These are phyloP conservation scores for Eupsilia transversa DNA, from an alignment of 2,888 invertebrate genomes.

Conservation along the genomic window DNA sequence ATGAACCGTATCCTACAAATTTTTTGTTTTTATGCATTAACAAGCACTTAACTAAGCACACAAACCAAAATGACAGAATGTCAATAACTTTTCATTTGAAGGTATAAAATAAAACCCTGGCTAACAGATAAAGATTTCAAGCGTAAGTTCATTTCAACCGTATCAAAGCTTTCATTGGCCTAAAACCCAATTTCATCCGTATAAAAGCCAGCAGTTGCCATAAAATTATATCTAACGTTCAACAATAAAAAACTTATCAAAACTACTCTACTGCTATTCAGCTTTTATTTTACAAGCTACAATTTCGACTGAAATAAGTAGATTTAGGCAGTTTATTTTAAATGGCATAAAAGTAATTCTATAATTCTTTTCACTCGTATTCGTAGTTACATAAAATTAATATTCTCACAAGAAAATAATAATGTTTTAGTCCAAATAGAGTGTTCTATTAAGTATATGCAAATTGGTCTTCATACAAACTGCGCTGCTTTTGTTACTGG, in stretches of 20 bases:
- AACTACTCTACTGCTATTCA: conserved; percentile 33
- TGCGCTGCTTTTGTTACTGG: conserved; percentile 76
- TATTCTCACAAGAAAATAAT: conserved; percentile 74
- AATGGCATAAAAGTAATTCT: conserved; percentile 42
- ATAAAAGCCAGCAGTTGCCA: conserved; percentile 35
- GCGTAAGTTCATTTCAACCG: conserved; percentile 9
- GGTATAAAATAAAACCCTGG: background rate
- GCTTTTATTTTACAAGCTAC: conserved; percentile 42
- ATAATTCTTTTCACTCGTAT: conserved; percentile 55
- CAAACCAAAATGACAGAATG: background rate
- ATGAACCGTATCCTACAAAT: background rate
- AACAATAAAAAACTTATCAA: conserved; percentile 50
- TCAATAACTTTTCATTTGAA: background rate
- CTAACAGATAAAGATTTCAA: conserved; percentile 4
- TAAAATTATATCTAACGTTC: conserved; percentile 36
- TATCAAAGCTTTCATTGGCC: conserved; percentile 25
- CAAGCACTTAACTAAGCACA: background rate
- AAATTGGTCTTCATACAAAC: conserved; percentile 78
- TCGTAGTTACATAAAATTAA: conserved; percentile 69
- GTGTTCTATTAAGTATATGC: conserved; percentile 74
- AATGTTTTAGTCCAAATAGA: conserved; percentile 66
- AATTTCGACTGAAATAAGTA: conserved; percentile 22
- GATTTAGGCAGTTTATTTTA: conserved; percentile 19
- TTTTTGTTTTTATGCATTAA: background rate
- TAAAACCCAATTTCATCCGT: conserved; percentile 27